Conservation (phyloP, 2,888 invertebrate species). For the Atherix ibis region DNA sequence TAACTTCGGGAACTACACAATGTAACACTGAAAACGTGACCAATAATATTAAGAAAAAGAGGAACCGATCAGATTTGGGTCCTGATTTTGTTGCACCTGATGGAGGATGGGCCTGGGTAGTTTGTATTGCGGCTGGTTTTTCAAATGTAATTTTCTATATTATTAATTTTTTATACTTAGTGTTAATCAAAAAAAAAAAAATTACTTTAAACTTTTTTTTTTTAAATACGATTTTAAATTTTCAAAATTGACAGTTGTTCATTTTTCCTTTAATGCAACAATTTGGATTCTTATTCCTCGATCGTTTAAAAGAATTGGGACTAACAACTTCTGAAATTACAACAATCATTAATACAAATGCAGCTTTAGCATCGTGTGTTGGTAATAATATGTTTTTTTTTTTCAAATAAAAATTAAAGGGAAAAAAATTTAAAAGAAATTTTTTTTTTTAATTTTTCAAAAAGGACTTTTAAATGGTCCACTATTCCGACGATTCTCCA, state of each 20-base stretch:
- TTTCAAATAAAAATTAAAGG: no score
- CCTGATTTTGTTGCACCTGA: conserved; percentile 52
- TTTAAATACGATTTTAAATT: no score
- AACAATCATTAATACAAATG: conserved; percentile 54
- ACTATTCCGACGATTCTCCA: conserved; percentile 47
- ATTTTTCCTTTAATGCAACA: conserved; percentile 52
- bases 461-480: conserved; percentile 55
- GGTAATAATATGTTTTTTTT: conserved; percentile 34
- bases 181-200: no score
- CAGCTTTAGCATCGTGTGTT: conserved; percentile 51
- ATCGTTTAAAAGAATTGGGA: conserved; percentile 42
- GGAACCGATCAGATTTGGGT: no score
- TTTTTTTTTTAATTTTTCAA: no score
- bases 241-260: no score
- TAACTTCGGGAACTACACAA: no score
- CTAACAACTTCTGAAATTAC: conserved; percentile 51
- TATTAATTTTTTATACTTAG: no score
- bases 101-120: conserved; percentile 61
- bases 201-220: no score
- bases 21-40: no score
- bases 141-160: conserved; percentile 42
- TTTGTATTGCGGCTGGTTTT: conserved; percentile 51
- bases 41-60: no score
- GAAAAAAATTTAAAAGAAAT: no score
- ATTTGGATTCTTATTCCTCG: conserved; percentile 54